phyloP scores from a whole-genome alignment of 2,888 invertebrate genomes.

The Stomorhina lunata region DNA sequence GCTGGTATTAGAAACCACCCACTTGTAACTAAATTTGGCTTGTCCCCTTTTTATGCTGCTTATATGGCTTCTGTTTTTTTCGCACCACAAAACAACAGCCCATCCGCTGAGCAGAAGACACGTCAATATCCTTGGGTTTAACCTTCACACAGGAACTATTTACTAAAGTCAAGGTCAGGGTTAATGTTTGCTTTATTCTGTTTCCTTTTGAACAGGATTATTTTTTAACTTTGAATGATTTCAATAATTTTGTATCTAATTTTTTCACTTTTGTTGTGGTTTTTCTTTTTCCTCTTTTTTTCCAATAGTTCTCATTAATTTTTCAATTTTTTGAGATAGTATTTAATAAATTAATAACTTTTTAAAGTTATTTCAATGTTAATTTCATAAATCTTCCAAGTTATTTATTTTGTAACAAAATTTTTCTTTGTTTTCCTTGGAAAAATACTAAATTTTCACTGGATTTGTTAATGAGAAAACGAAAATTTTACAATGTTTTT shows the following conservation, averaged over 20 bases:
- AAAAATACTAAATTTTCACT: neutral
- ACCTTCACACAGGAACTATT: neutral
- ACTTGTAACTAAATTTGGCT: constrained; percentile 1
- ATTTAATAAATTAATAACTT: neutral
- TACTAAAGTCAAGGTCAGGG: constrained; percentile 27
- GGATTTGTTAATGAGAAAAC: neutral
- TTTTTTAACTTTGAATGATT: neutral
- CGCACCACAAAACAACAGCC: neutral
- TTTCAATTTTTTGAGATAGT: neutral
- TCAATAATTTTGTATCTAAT: constrained; percentile 21
- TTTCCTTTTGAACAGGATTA: neutral
- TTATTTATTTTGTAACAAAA: neutral
- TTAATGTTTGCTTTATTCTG: constrained; percentile 18
- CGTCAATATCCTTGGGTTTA: constrained; percentile 10
- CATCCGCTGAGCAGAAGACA: neutral
- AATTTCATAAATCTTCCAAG: neutral
- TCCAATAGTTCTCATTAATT: neutral
- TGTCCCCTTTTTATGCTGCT: neutral
- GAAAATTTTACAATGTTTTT: constrained; percentile 19
- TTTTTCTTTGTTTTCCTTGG: neutral
- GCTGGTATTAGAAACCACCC: constrained; percentile 37
- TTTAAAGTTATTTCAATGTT: neutral
- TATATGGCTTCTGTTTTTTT: constrained; percentile 44
- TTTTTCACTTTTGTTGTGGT: neutral
- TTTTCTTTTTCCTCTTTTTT: neutral